Percentiles rank a stretch among this genome's conserved stretches.
These are phyloP conservation scores for Psittacula derbiana DNA, from an alignment of 2,797 vertebrate genomes.

Conservation along the genomic window DNA sequence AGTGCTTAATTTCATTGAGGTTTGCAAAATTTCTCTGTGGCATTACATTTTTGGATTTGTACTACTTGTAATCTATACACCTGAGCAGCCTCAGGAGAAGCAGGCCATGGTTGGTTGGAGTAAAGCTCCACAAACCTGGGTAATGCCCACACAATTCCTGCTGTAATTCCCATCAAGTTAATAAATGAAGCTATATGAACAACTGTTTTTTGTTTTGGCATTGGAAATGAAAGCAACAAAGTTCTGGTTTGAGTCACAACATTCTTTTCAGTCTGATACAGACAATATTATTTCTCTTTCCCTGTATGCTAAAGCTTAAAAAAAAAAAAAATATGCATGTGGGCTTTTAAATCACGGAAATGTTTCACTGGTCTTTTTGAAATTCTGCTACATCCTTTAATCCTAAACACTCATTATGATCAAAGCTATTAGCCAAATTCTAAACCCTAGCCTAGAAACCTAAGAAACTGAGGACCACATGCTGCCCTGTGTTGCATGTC, in stretches of 20 bases:
- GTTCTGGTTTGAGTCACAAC: background rate
- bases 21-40: background rate
- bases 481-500: background rate
- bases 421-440: background rate
- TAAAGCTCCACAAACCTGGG: background rate
- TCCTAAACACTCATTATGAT: background rate
- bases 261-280: background rate
- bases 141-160: background rate
- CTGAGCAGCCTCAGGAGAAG: background rate
- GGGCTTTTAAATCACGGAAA: background rate
- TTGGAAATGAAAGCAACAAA: background rate
- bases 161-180: background rate
- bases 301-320: background rate
- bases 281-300: background rate
- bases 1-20: background rate
- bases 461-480: background rate
- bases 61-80: background rate
- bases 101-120: background rate
- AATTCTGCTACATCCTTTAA: background rate
- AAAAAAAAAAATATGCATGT: accelerated
- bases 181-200: background rate
- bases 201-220: background rate
- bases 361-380: background rate
- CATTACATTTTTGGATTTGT: background rate
- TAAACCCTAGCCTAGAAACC: background rate